Evolutionary conservation across 2,888 invertebrate species (phyloP).

Genomic region (Aleiodes testaceus): DNA sequence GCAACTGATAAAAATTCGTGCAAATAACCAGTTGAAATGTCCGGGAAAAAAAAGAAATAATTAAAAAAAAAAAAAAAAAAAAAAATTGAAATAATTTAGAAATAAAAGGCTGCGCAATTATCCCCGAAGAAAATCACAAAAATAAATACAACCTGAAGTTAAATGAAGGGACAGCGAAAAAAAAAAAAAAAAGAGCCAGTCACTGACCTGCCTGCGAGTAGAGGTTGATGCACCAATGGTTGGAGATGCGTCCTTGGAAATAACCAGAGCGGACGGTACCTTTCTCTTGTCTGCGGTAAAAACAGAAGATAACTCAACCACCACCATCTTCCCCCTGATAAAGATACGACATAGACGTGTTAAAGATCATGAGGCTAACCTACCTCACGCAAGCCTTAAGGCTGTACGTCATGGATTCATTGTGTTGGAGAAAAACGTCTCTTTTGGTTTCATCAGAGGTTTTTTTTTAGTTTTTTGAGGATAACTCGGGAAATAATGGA

Average conservation of each 20-base stretch:
- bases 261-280: conserved; percentile 52
- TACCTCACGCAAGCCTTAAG: conserved; percentile 48
- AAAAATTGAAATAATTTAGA: too few relatives aligned
- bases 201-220: conserved; percentile 60
- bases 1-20: neutral
- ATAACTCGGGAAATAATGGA: too few relatives aligned
- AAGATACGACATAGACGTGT: conserved; percentile 50
- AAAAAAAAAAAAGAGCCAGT: conserved; percentile 36
- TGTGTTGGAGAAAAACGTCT: neutral
- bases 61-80: neutral
- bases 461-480: too few relatives aligned
- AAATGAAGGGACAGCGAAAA: neutral
- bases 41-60: neutral
- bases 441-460: neutral
- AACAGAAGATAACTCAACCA: conserved; percentile 21
- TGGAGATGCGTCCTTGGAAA: conserved; percentile 52
- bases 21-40: neutral
- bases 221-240: conserved; percentile 54
- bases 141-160: neutral
- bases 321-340: conserved; percentile 22
- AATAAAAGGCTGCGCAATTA: too few relatives aligned
- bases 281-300: conserved; percentile 37
- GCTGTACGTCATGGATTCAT: conserved; percentile 16
- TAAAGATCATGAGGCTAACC: conserved; percentile 47
- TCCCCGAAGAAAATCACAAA: neutral